A percentile compares a stretch with the other conserved stretches of the same genome.
These are phyloP conservation scores for Hyaena hyaena DNA, from an alignment of 2,113 vertebrate genomes.

Conservation along the genomic window DNA sequence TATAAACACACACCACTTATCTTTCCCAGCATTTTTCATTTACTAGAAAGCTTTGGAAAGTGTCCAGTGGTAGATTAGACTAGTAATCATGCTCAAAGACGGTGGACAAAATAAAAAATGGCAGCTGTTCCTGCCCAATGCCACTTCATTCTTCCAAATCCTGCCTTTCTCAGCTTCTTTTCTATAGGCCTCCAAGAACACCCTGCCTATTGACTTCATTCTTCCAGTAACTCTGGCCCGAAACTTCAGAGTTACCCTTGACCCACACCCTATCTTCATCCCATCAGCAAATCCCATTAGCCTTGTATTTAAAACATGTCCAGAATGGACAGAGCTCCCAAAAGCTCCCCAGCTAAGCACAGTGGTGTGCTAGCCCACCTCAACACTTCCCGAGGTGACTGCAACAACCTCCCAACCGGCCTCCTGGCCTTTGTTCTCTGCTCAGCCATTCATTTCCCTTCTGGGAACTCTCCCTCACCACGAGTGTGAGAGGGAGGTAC, in stretches of 20 bases:
- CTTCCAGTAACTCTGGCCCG: neutral
- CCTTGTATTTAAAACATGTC: neutral
- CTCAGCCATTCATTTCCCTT: neutral
- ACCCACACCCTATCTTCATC: neutral
- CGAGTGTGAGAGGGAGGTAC: neutral
- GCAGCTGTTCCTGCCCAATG: neutral
- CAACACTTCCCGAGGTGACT: neutral
- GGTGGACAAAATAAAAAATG: slow-evolving; percentile 34
- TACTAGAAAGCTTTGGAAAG: slow-evolving; percentile 52
- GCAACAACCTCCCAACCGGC: neutral
- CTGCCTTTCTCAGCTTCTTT: slow-evolving; percentile 9
- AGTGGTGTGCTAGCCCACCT: no score
- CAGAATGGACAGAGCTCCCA: neutral
- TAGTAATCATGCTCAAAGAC: neutral
- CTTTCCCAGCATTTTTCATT: slow-evolving; percentile 31
- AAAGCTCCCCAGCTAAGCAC: neutral
- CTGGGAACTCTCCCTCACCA: neutral
- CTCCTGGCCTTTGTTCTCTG: neutral
- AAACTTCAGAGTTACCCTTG: neutral
- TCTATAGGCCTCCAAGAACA: neutral
- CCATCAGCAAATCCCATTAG: neutral
- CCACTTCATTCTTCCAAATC: neutral
- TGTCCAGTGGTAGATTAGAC: neutral
- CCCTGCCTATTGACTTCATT: neutral
- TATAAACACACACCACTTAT: neutral